phyloP scores from a whole-genome alignment of 2,888 invertebrate genomes.

The Cinara cedri region DNA sequence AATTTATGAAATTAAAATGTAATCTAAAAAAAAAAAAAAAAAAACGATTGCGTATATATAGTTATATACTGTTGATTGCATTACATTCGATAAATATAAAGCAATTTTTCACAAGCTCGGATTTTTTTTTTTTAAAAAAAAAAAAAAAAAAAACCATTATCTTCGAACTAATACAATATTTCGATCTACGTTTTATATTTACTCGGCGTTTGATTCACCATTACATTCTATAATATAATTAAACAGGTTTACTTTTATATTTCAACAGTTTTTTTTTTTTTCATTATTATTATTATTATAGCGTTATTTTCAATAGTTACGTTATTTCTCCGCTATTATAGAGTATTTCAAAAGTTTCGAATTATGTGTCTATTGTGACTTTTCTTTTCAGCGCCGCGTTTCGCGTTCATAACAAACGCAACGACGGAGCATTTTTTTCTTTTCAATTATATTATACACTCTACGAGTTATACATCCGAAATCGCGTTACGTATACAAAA shows the following conservation, averaged over 20 bases:
- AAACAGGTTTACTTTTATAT: not conserved
- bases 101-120: too few species aligned
- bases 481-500: not conserved
- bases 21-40: too few species aligned
- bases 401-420: not conserved
- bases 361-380: not conserved
- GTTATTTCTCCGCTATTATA: not conserved
- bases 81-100: too few species aligned
- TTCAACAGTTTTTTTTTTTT: not conserved
- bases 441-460: not conserved
- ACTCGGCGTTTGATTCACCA: not conserved
- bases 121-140: too few species aligned
- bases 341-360: slow-evolving; percentile 27
- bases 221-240: not conserved
- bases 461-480: not conserved
- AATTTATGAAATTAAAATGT: too few species aligned
- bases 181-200: not conserved
- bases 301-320: not conserved
- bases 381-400: slow-evolving; percentile 12
- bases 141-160: too few species aligned
- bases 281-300: not conserved
- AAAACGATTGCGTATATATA: too few species aligned
- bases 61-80: too few species aligned
- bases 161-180: too few species aligned
- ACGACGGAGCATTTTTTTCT: not conserved